These are phyloP conservation scores for Acanthosepion pharaonis DNA, from an alignment of 2,888 invertebrate genomes.

Conservation along the genomic window DNA sequence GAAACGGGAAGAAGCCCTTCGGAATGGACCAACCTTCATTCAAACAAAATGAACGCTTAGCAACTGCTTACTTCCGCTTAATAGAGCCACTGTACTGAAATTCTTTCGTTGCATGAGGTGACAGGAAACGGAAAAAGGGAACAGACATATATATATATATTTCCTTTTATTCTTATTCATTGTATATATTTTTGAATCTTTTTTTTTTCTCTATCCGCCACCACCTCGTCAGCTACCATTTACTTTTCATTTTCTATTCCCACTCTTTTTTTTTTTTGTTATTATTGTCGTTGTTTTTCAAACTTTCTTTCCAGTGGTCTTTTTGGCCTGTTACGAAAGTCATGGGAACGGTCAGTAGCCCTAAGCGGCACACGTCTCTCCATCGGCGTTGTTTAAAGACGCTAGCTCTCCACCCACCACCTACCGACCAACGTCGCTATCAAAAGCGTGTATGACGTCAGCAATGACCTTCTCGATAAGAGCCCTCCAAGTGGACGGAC, in stretches of 20 bases:
- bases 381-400: background rate
- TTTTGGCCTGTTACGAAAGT: background rate
- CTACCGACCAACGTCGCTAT: background rate
- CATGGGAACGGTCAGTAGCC: constrained; percentile 9
- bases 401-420: background rate
- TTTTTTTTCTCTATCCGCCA: background rate
- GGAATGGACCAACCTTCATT: background rate
- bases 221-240: background rate
- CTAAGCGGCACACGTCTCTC: background rate
- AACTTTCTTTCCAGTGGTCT: background rate
- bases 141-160: background rate
- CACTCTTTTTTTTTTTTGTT: background rate
- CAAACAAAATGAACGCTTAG: background rate
- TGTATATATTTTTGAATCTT: background rate
- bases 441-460: background rate
- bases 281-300: background rate
- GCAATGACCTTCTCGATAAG: background rate
- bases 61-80: background rate
- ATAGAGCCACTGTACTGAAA: background rate
- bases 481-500: background rate
- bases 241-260: background rate
- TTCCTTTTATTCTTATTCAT: background rate
- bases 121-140: background rate
- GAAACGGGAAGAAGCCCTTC: background rate
- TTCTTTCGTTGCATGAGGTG: background rate